phyloP scores from a whole-genome alignment of 1,140 invertebrate genomes.

The Drosophila truncata region DNA sequence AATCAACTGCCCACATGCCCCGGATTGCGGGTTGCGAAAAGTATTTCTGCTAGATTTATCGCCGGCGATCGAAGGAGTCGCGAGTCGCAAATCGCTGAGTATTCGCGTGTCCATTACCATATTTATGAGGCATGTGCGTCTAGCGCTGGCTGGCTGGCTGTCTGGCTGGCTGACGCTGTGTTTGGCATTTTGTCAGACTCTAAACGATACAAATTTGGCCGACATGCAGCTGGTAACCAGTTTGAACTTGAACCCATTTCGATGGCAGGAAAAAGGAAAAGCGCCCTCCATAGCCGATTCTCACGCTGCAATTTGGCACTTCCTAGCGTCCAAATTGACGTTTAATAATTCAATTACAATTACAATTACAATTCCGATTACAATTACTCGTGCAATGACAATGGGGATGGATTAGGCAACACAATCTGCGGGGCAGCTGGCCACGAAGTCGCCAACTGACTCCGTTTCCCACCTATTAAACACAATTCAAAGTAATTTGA shows the following conservation, averaged over 20 bases:
- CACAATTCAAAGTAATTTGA: constrained; percentile 81
- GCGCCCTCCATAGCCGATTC: constrained; percentile 45
- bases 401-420: constrained; percentile 51
- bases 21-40: constrained; percentile 61
- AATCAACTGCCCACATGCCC: constrained; percentile 65
- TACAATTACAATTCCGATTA: constrained; percentile 19
- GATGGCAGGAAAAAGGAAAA: constrained; percentile 73
- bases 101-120: constrained; percentile 66
- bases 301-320: constrained; percentile 81
- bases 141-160: too few species aligned
- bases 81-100: background rate
- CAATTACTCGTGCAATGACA: constrained; percentile 35
- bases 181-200: constrained; percentile 72
- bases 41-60: constrained; percentile 78
- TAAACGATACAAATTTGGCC: constrained; percentile 77
- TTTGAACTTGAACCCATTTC: constrained; percentile 78
- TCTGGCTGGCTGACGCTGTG: constrained; percentile 45
- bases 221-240: constrained; percentile 40
- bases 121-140: constrained; percentile 69
- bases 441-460: constrained; percentile 59
- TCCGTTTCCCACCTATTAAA: constrained; percentile 82
- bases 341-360: constrained; percentile 74
- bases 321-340: constrained; percentile 74
- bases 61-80: constrained; percentile 25
- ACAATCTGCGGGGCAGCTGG: constrained; percentile 48